Evolutionary conservation across 2,113 vertebrate genomes (phyloP).

Genomic region (Pedetes capensis): DNA sequence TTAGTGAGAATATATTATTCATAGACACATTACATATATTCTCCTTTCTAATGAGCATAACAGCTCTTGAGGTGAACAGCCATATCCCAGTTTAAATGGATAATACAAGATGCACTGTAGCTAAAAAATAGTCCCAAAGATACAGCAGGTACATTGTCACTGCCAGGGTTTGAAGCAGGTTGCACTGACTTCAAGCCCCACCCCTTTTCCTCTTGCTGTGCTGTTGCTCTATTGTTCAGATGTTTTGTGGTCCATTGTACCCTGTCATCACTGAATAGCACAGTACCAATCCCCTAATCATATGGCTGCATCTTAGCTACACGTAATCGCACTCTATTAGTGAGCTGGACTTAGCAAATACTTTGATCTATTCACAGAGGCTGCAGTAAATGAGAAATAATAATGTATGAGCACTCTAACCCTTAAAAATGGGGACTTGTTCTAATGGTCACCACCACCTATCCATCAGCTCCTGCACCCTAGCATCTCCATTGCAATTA

Average conservation of each 20-base stretch:
- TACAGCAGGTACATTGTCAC: not conserved
- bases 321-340: not conserved
- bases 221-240: not conserved
- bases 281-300: not conserved
- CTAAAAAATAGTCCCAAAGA: not conserved
- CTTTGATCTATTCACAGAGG: constrained; percentile 8
- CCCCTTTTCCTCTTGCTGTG: not conserved
- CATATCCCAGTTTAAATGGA: not conserved
- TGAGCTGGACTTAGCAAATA: not conserved
- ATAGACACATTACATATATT: not conserved
- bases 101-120: not conserved
- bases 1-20: not conserved
- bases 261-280: not conserved
- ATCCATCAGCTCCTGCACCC: not conserved
- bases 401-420: not conserved
- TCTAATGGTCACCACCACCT: not conserved
- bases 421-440: not conserved
- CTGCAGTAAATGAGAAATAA: not conserved
- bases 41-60: not conserved
- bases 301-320: not conserved
- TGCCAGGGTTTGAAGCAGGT: not conserved
- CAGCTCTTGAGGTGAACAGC: not conserved
- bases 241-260: not conserved
- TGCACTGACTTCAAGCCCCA: not conserved
- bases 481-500: not conserved